These are phyloP conservation scores for Sinopyrophorus schimmeli DNA, from an alignment of 2,888 invertebrate species.

Conservation along the genomic window DNA sequence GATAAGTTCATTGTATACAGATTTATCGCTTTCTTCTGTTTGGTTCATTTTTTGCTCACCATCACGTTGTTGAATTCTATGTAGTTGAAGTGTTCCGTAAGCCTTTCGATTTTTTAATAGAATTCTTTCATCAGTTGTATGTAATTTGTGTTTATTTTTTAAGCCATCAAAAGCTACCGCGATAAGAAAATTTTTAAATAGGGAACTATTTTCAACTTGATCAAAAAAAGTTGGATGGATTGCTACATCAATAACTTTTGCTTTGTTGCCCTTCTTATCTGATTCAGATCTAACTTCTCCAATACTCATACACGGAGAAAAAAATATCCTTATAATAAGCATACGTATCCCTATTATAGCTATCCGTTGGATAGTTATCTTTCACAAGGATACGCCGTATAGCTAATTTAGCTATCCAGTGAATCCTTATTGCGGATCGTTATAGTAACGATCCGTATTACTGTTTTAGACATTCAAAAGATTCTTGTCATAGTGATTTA, in stretches of 20 bases:
- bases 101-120: constrained; percentile 74
- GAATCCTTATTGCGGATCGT: too few species aligned
- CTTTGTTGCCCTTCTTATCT: constrained; percentile 74
- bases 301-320: too few species aligned
- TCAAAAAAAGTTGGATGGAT: constrained; percentile 77
- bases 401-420: too few species aligned
- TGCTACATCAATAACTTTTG: constrained; percentile 81
- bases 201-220: constrained; percentile 70
- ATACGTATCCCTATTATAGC: too few species aligned
- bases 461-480: too few species aligned
- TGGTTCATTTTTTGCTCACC: constrained; percentile 55
- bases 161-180: constrained; percentile 79
- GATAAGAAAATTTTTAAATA: constrained; percentile 79
- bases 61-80: constrained; percentile 74
- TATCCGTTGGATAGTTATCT: too few species aligned
- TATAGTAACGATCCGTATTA: too few species aligned
- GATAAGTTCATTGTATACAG: constrained; percentile 66
- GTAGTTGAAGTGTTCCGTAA: constrained; percentile 73
- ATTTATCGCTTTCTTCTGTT: constrained; percentile 37
- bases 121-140: constrained; percentile 67
- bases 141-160: constrained; percentile 76
- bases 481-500: too few species aligned
- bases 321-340: too few species aligned
- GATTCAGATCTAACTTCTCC: constrained; percentile 77
- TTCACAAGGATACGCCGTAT: too few species aligned